These are phyloP conservation scores for Nephrotoma appendiculata DNA, from an alignment of 2,888 invertebrate genomes.

Conservation along the genomic window DNA sequence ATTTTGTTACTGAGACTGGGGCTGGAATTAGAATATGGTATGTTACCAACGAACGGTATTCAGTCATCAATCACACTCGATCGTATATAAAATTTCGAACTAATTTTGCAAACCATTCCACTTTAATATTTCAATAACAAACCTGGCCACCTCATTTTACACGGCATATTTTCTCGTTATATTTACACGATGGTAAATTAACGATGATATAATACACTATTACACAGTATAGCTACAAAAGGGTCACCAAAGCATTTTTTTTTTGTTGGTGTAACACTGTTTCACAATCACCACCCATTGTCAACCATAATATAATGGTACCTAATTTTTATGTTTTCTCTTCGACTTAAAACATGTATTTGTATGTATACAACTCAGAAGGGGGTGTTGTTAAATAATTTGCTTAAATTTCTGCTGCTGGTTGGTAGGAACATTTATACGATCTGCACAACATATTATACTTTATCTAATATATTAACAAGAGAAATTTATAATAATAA, in stretches of 20 bases:
- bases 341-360: not conserved
- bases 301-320: not conserved
- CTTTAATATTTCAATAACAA: too few species aligned
- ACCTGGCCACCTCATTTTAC: too few species aligned
- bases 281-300: not conserved
- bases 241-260: not conserved
- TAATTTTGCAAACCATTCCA: too few species aligned
- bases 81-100: too few species aligned
- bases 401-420: not conserved
- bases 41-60: too few species aligned
- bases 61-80: too few species aligned
- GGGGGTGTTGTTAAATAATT: constrained; percentile 6
- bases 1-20: too few species aligned
- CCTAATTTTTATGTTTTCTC: not conserved
- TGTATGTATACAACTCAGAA: not conserved
- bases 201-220: not conserved
- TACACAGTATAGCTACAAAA: not conserved
- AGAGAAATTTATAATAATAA: too few species aligned
- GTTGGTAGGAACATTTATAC: not conserved
- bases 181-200: not conserved
- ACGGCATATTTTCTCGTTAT: not conserved
- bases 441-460: not conserved
- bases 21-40: too few species aligned
- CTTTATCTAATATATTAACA: not conserved
- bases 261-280: not conserved